These are phyloP conservation scores for Tetrax tetrax DNA, from an alignment of 2,113 vertebrate species.

Conservation along the genomic window DNA sequence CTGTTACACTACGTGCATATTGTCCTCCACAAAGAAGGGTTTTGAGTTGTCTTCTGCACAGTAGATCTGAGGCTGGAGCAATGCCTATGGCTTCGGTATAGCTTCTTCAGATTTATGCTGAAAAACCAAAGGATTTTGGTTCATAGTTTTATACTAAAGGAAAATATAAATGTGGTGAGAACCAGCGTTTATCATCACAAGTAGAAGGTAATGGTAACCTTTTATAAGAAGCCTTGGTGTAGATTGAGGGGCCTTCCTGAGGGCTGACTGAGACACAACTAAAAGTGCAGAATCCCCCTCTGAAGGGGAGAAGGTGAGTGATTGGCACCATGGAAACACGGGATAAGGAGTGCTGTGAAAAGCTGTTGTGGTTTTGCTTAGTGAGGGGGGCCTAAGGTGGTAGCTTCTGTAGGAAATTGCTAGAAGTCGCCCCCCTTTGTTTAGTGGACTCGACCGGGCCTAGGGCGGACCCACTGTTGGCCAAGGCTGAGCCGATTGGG, in stretches of 20 bases:
- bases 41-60: background rate
- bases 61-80: background rate
- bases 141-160: background rate
- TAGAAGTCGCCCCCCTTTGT: too few relatives aligned
- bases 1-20: background rate
- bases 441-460: too few relatives aligned
- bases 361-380: too few relatives aligned
- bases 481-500: too few relatives aligned
- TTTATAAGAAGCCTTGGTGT: background rate
- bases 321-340: rapidly evolving
- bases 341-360: background rate
- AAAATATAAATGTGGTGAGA: background rate
- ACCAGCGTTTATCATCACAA: background rate
- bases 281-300: background rate
- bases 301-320: background rate
- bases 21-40: background rate
- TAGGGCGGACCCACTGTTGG: too few relatives aligned
- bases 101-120: background rate
- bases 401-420: too few relatives aligned
- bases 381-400: too few relatives aligned
- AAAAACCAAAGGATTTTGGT: background rate
- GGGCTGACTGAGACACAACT: background rate
- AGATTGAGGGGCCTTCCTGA: background rate
- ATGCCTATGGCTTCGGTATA: background rate
- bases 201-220: background rate